Conservation (phyloP, 2,113 vertebrate species). For the Corythornis cristatus region DNA sequence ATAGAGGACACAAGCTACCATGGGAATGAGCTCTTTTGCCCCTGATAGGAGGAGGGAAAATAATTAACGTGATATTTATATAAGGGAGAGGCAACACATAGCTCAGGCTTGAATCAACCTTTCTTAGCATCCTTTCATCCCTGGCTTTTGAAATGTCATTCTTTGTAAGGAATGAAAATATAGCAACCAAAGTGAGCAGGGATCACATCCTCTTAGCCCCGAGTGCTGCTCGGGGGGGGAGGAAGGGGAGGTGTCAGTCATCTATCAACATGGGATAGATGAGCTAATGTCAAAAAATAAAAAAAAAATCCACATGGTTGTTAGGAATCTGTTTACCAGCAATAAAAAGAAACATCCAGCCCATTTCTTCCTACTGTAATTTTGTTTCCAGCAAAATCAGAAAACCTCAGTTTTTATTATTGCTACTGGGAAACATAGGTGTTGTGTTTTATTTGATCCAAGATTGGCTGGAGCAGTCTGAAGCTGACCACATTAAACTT, state of each 20-base stretch:
- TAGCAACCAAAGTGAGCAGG: neutral
- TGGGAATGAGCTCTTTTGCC: neutral
- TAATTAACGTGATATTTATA: neutral
- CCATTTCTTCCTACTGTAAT: neutral
- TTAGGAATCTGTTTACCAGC: neutral
- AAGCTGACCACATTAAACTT: slow-evolving; percentile 27
- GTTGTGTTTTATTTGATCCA: slow-evolving; percentile 32
- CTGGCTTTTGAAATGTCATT: neutral
- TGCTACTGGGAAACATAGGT: neutral
- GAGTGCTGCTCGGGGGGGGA: fast-evolving
- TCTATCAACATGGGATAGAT: fast-evolving
- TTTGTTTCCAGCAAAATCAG: slow-evolving; percentile 6
- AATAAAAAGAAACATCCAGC: neutral
- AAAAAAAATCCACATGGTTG: neutral
- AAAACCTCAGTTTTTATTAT: slow-evolving; percentile 15
- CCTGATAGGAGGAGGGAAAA: neutral
- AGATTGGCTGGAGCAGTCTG: neutral
- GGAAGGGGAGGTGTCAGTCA: neutral
- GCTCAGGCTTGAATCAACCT: neutral
- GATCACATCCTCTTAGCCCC: neutral
- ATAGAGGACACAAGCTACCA: fast-evolving
- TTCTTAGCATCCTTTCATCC: neutral
- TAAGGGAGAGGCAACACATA: neutral
- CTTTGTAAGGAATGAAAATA: neutral
- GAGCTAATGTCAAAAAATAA: neutral